Evolutionary conservation across 2,113 vertebrate genomes (phyloP), one percentile per base, ranked within the genome.

Genomic region (Dicentrarchus labrax): DNA sequence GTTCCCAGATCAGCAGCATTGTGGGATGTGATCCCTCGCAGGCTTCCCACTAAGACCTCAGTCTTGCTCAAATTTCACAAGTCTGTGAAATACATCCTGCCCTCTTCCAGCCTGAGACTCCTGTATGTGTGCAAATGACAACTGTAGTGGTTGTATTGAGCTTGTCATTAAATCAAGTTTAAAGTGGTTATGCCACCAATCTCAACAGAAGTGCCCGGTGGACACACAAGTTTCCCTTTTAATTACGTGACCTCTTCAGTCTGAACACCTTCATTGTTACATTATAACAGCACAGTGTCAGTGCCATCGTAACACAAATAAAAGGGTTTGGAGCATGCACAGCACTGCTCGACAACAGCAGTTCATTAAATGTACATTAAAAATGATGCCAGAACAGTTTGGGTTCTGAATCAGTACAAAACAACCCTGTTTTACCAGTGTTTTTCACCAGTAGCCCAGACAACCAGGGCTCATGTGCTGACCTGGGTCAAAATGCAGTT

Each of bases 401-500:
- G 11, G 45, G 51, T 83, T 78, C 61, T 76, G 68, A 57, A 71
- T 61, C 11, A 8, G 54, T 50, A 69, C 17, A 87, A 83, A 82
- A 72, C 45, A 24, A 80, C 53, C 54, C 54, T 65, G 82, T 73
- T 57, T 30, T 51, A 72, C 59, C 72, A 48, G 0, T 50, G 0
- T 17, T 47, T 47, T 64, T 76, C 30, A 57, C 16, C 0, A 61
- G n/a, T 12, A 66, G 30, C 19, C 30, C 43, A 43, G n/a, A 67
- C 19, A 64, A 5, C 10, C 50, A 12, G 50, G 48, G 36, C 12
- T 51, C 22, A 19, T 16, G 4, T 39, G 47, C 77, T 71, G 76
- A 75, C 84, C 65, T 62, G 77, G 84, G 69, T 78, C 74, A n/a
- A 81, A 78, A 74, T 72, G 21, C 0, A 30, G 10, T 41, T n/a